Base-by-base conservation (phyloP, 2,113 vertebrate species). In the Vidua macroura region DNA sequence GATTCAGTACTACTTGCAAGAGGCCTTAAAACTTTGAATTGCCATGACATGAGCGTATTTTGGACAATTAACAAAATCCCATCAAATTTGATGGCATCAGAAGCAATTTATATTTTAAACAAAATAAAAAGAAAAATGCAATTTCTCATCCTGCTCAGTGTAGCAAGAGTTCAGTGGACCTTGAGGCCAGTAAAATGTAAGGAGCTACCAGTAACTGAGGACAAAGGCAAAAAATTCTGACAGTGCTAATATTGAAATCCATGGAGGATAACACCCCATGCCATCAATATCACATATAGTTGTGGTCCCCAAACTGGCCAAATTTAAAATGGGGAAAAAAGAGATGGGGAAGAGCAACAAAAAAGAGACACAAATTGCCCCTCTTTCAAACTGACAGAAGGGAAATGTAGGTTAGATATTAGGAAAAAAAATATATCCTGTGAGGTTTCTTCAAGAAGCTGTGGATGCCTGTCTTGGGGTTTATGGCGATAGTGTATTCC, bases 401-500 rank as follows among this genome's bases (percentile, higher is more conserved):
- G 13, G 33, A 64, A 64, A 43, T 19, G 41, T 27, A 72, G 7
- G 20, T 55, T 63, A 43, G 25, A 35, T 49, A 49, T 31, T 7
- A 49, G 22, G 25, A 49, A 80, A 41, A 58, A 44, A 56, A 8
- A 2, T 15, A 13, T 27, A 13, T 21, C 21, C 25, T 72, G 4
- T 23, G 17, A 43, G 25, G 9, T 22, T 64, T 30, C 11, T 30
- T 21, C 1, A 0, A 64, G 17, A 37, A 73, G 15, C 5, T 51
- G 22, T 27, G 41, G 19, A 21, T 56, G 11, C 13, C 33, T 62
- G 5, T 25, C 67, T 37, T 35, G 13, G 21, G 37, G 16, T 37
- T 37, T 12, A 12, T 8, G 25, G 19, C 2, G 1, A 7, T 1
- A 23, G 9, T 18, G 10, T 35, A 4, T 19, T 44, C 49, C 51